These are phyloP conservation scores for Parapristionchus giblindavisi DNA, from an alignment of 2,888 invertebrate species.

Conservation along the genomic window DNA sequence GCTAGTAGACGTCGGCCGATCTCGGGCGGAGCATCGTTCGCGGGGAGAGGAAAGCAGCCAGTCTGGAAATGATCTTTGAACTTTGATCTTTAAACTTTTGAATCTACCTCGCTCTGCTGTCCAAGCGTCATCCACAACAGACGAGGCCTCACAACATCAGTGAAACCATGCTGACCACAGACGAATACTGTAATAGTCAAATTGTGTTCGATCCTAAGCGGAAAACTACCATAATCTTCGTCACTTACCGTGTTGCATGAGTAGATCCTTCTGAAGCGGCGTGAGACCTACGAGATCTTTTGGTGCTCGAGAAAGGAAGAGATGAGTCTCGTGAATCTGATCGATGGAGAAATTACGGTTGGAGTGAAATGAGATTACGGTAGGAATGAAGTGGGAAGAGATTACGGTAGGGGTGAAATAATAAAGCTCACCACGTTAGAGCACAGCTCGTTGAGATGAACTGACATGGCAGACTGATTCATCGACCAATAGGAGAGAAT, in stretches of 20 bases:
- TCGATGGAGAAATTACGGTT: not conserved
- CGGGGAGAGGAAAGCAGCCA: slow-evolving; percentile 30
- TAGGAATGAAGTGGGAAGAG: not conserved
- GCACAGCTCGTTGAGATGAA: slow-evolving; percentile 27
- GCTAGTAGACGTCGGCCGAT: slow-evolving; percentile 27
- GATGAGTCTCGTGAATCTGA: slow-evolving; percentile 35
- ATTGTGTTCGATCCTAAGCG: not conserved
- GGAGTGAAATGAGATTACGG: not conserved
- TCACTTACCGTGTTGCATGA: slow-evolving; percentile 34
- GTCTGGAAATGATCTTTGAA: slow-evolving; percentile 19
- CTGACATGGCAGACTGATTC: slow-evolving; percentile 12
- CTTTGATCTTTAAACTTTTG: not conserved
- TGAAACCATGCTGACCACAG: slow-evolving; percentile 35
- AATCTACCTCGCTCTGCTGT: slow-evolving; percentile 27
- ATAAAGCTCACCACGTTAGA: slow-evolving; percentile 21
- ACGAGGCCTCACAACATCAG: slow-evolving; percentile 12
- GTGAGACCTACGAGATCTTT: slow-evolving; percentile 30
- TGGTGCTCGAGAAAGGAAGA: slow-evolving; percentile 26
- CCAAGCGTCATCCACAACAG: slow-evolving; percentile 32
- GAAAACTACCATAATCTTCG: not conserved
- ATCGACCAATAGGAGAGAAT: slow-evolving; percentile 28
- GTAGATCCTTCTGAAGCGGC: slow-evolving; percentile 35
- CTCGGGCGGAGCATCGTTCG: slow-evolving; percentile 32
- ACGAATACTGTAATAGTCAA: slow-evolving; percentile 28
- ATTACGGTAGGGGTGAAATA: not conserved